Base-by-base conservation (phyloP, 1,140 invertebrate species). In the Megalonaias nervosa region DNA sequence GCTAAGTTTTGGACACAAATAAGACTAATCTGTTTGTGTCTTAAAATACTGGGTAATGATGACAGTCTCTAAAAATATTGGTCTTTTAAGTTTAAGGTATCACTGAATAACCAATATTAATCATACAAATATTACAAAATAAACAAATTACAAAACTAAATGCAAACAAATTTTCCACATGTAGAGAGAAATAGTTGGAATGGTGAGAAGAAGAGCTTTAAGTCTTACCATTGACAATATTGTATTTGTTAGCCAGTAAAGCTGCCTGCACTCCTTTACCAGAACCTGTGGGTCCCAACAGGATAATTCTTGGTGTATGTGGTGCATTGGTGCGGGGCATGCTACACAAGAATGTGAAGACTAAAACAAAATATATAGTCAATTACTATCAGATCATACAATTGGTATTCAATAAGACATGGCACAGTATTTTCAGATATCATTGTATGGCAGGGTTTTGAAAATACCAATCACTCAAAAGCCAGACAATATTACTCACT, bases 231-330 rank as follows among this genome's bases (percentile, higher is more conserved):
- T 90, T 90, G 5, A 91, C 87, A 76, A 91, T 83, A 65, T 90
- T 90, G 74, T 91, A 91, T 81, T 91, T 91, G 69, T 86, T 88
- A n/a, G 90, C 87, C 57, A 91, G 58, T 23, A 90, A 81, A 15
- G 85, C 83, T 4, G 90, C 90, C 72, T 90, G 89, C 14, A 89
- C 88, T 60, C 83, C 85, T 80, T 90, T 89, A 0, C 91, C 91
- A 79, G 87, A 86, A 23, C 90, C 91, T 66, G 87, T 87, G 59
- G 90, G 83, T 57, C 91, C 91, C 38, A 91, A 75, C 17, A 91
- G 70, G n/a, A 91, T 79, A 55, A 91, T 84, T 23, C 91, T 79
- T 1, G 90, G 90, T 14, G 87, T 90, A 68, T 89, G 86, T 23
- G 90, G 90, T 19, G 90, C 89, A 70, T 82, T 83, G 15, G 89